Conservation (phyloP, 2,797 vertebrate genomes). For the Haliaeetus albicilla region DNA sequence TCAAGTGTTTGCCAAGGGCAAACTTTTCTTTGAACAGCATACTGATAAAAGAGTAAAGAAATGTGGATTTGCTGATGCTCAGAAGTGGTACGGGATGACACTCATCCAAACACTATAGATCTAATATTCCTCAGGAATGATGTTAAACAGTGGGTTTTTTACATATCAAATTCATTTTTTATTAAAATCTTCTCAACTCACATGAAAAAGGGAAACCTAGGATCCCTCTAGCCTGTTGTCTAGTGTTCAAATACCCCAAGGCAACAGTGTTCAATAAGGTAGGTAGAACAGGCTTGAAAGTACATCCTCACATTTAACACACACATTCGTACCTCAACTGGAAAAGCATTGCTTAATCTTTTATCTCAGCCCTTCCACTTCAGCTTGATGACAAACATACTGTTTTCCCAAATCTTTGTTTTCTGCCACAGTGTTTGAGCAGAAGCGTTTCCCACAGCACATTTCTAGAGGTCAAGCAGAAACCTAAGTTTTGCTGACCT, state of each 20-base stretch:
- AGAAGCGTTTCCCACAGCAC: fast-evolving
- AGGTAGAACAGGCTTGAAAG: neutral
- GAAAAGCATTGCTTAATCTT: neutral
- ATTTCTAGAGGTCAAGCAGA: neutral
- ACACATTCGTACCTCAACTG: neutral
- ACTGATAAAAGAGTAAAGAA: neutral
- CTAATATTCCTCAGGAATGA: neutral
- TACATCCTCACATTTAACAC: neutral
- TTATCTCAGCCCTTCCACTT: neutral
- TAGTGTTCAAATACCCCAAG: neutral
- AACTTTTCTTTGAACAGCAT: neutral
- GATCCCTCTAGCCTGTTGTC: neutral
- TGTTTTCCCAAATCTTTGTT: neutral
- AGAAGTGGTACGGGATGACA: neutral
- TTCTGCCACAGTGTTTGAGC: neutral
- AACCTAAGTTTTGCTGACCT: neutral
- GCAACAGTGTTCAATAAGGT: neutral
- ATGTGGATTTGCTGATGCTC: neutral
- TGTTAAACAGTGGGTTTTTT: neutral
- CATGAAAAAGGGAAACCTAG: neutral
- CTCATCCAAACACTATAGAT: neutral
- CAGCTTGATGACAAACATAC: neutral
- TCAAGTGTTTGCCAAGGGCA: neutral
- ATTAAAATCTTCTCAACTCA: neutral
- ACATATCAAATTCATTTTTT: neutral